These are phyloP conservation scores for Phymastichus coffea DNA, from an alignment of 1,140 invertebrate species.

Conservation along the genomic window DNA sequence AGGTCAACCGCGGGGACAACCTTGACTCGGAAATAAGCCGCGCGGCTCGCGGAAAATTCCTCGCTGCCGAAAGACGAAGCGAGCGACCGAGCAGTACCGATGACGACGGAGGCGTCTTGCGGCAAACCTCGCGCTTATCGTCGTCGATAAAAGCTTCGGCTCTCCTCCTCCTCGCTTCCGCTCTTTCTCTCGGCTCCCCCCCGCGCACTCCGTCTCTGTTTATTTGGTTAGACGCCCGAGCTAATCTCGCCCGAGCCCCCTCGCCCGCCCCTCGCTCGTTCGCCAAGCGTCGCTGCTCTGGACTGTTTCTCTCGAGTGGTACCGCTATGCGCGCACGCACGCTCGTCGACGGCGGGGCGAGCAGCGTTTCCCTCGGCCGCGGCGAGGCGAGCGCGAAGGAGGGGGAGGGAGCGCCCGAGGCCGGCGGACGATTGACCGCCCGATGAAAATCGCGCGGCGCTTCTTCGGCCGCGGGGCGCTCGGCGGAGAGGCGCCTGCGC, in stretches of 20 bases:
- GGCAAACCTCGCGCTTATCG: too few relatives aligned
- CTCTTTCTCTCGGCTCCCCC: background rate
- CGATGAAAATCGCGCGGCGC: too few relatives aligned
- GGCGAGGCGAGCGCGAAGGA: background rate
- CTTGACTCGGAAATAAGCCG: too few relatives aligned
- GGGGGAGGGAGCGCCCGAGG: background rate
- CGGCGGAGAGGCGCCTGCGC: background rate
- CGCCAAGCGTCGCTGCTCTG: background rate
- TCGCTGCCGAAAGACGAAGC: too few relatives aligned
- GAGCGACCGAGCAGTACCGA: too few relatives aligned
- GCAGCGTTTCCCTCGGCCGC: too few relatives aligned
- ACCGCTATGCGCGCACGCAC: too few relatives aligned
- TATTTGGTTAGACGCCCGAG: constrained; percentile 19
- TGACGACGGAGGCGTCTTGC: too few relatives aligned
- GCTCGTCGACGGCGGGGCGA: too few relatives aligned
- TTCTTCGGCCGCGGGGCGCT: background rate
- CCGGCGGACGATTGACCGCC: too few relatives aligned
- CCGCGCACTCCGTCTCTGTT: background rate
- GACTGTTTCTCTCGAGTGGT: background rate
- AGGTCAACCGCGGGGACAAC: too few relatives aligned
- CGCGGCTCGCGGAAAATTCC: too few relatives aligned
- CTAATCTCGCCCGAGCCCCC: constrained; percentile 13
- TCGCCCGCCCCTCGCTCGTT: background rate
- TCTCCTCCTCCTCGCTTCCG: background rate
- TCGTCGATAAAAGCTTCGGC: background rate